Evolutionary conservation across 2,888 invertebrate genomes (phyloP), one percentile per base, ranked within the genome.

Genomic region (Eudemis profundana): DNA sequence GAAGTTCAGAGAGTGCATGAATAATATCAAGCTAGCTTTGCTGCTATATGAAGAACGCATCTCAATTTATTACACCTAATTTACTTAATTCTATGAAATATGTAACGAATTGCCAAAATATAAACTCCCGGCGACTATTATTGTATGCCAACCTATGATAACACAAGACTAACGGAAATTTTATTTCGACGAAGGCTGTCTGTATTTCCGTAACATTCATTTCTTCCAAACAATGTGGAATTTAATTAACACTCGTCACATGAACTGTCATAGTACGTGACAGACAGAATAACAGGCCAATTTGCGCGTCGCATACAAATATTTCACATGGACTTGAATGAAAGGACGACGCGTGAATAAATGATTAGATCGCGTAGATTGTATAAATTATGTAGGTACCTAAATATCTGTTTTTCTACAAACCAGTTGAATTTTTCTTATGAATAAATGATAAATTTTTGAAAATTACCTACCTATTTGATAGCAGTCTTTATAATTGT

Each of bases 301-400:
- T 57, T 59, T 59, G 64, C 57, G 14, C 23, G 21, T 29, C 38
- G 64, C 57, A 64, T 59, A 64, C 57, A 64, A 63, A 63, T 57
- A 50, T 42, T 64, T 40, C 3, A 33, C 42, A 23, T 23, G 57
- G 19, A 36, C 10, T 27, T 44, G 56, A 56, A 56, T 29, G 47
- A 23, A 46, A 46, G 12, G 27, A 56, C n/a, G n/a, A 12, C 12
- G n/a, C 1, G 7, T 17, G 46, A 27, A 62, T 44, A n/a, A 19
- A 27, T 15, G 23, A 54, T 15, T 14, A 53, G 38, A 10, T n/a
- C 19, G 33, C 51, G 36, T 51, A 36, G 8, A 10, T 42, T 42
- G 42, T 19, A 5, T 15, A 17, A 42, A 17, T 8, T 3, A 42
- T 19, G 14, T 14, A 15, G 7, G 15, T 15, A 40, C 2, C 4